Conservation (phyloP, 2,797 vertebrate genomes). For the Sphenopsis melanotis region DNA sequence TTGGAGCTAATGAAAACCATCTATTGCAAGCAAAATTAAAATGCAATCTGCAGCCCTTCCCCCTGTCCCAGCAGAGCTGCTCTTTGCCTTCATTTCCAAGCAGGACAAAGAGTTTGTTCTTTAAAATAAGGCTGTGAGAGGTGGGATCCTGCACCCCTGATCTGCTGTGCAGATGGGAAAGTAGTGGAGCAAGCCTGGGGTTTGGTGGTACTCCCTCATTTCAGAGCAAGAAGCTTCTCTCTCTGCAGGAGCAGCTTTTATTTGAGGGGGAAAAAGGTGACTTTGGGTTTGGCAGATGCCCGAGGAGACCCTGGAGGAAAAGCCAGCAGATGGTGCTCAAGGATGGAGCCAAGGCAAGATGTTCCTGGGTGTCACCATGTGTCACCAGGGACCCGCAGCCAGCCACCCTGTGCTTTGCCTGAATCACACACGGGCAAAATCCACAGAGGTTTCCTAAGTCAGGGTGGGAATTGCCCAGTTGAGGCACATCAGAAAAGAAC, state of each 20-base stretch:
- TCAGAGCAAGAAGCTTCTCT: not conserved
- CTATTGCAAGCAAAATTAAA: not conserved
- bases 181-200: fast-evolving
- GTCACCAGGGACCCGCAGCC: fast-evolving
- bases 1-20: not conserved
- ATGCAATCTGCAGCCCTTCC: not conserved
- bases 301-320: not conserved
- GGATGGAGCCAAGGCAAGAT: not conserved
- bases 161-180: fast-evolving
- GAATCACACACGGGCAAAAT: not conserved
- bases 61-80: not conserved
- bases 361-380: not conserved
- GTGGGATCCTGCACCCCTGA: fast-evolving
- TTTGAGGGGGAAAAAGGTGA: not conserved
- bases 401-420: not conserved
- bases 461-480: not conserved
- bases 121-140: fast-evolving
- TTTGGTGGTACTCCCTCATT: not conserved
- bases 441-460: not conserved
- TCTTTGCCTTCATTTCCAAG: not conserved
- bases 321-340: conserved; percentile 48
- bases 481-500: not conserved
- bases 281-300: not conserved
- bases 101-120: not conserved
- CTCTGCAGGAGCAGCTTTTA: not conserved